A percentile compares a stretch with the other conserved stretches of the same genome.
phyloP scores from a whole-genome alignment of 37 sponge, comb jelly and placozoan genomes.

The Geodia barretti region DNA sequence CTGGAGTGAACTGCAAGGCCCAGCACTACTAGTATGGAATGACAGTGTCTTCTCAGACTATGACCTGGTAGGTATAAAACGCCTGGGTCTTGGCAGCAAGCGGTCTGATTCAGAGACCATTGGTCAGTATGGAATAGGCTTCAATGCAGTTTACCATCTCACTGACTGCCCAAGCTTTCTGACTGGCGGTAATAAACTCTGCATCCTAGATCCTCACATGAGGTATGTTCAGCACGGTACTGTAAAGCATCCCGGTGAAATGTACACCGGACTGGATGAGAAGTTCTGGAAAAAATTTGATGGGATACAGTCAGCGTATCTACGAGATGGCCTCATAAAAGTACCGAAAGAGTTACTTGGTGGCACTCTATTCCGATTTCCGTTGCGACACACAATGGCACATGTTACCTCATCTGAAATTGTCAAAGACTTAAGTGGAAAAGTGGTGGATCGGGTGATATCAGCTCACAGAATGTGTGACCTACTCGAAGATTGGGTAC shows the following conservation, averaged over 20 bases:
- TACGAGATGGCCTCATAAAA: slow-evolving; percentile 9
- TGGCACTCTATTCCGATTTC: slow-evolving; percentile 75
- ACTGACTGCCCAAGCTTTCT: slow-evolving; percentile 73
- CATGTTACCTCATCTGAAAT: slow-evolving; percentile 30
- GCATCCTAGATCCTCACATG: not conserved
- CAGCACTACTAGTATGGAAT: slow-evolving; percentile 62
- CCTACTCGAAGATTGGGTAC: slow-evolving; percentile 22
- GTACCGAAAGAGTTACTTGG: slow-evolving; percentile 19
- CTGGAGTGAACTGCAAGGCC: slow-evolving; percentile 64
- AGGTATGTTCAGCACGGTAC: not conserved
- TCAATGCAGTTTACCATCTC: slow-evolving; percentile 75
- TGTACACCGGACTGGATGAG: slow-evolving; percentile 14
- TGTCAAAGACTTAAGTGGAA: not conserved
- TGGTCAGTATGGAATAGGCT: slow-evolving; percentile 77
- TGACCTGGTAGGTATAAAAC: slow-evolving; percentile 59
- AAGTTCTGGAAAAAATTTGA: slow-evolving; percentile 56
- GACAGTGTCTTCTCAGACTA: slow-evolving; percentile 42
- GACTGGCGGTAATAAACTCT: slow-evolving; percentile 30
- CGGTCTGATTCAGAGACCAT: slow-evolving; percentile 33
- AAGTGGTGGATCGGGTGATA: not conserved
- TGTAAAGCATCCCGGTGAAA: not conserved
- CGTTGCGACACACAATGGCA: slow-evolving; percentile 42
- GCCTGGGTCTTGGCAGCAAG: slow-evolving; percentile 68
- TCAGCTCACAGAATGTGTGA: slow-evolving; percentile 11
- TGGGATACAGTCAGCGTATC: slow-evolving; percentile 48